Percentiles rank a stretch among this genome's conserved stretches.
phyloP scores from a whole-genome alignment of 2,888 invertebrate species.

The Clusia tigrina region DNA sequence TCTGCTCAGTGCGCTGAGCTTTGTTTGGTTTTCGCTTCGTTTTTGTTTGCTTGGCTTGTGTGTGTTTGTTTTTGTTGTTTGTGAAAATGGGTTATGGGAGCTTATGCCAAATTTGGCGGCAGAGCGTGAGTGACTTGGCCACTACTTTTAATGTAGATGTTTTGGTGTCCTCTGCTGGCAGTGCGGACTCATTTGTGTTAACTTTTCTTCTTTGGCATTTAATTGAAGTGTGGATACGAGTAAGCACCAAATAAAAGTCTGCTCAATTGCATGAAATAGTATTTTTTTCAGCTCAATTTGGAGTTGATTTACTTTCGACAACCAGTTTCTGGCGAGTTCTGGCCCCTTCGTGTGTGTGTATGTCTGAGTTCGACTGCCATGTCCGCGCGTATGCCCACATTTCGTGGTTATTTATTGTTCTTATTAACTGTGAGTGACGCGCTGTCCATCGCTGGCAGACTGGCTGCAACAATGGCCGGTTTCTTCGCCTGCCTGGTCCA shows the following conservation, averaged over 20 bases:
- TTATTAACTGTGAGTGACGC: background rate
- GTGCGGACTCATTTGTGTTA: background rate
- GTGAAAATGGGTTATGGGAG: conserved; percentile 19
- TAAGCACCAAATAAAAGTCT: too few species aligned
- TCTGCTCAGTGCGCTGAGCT: background rate
- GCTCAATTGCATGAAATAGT: background rate
- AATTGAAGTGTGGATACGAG: too few species aligned
- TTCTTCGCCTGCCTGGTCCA: background rate
- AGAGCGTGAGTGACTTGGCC: background rate
- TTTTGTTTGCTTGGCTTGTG: background rate
- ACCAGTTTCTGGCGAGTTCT: background rate
- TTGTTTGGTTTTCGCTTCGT: background rate
- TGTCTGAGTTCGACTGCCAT: background rate
- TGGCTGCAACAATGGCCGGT: too few species aligned
- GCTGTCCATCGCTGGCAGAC: too few species aligned
- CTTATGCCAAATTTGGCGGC: conserved; percentile 16
- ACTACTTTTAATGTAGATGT: background rate
- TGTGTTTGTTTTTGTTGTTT: background rate
- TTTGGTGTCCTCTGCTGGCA: background rate
- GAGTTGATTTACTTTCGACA: background rate
- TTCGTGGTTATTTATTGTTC: background rate
- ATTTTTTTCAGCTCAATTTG: background rate
- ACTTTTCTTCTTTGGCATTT: too few species aligned
- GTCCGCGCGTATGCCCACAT: background rate
- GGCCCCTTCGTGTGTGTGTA: background rate